These are phyloP conservation scores for Euwallacea fornicatus DNA, from an alignment of 1,140 invertebrate genomes.

Conservation along the genomic window DNA sequence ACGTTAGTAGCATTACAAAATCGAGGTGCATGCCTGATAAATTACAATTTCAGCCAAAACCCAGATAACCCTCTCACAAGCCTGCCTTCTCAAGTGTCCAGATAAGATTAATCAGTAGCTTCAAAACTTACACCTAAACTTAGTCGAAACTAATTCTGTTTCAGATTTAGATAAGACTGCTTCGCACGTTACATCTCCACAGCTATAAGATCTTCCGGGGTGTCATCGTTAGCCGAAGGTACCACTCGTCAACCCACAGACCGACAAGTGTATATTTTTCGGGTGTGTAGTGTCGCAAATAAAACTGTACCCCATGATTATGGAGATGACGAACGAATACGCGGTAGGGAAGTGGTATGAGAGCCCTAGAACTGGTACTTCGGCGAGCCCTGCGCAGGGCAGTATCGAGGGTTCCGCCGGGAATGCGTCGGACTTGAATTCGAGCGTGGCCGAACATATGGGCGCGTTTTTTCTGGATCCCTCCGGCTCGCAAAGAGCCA, in stretches of 20 bases:
- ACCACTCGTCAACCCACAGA: background rate
- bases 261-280: constrained; percentile 32
- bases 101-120: constrained; percentile 22
- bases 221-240: background rate
- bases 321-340: constrained; percentile 55
- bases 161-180: constrained; percentile 23
- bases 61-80: no score
- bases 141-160: constrained; percentile 29
- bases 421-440: constrained; percentile 47
- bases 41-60: no score
- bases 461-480: constrained; percentile 53
- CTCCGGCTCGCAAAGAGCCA: constrained; percentile 49
- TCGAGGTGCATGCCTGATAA: no score
- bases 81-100: constrained; percentile 5
- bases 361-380: constrained; percentile 51
- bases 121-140: constrained; percentile 17
- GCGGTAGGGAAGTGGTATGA: constrained; percentile 53
- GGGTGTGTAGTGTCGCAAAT: constrained; percentile 44
- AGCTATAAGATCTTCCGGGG: background rate
- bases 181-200: background rate
- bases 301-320: constrained; percentile 52
- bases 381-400: constrained; percentile 51
- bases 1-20: no score
- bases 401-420: constrained; percentile 41
- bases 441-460: constrained; percentile 54